phyloP scores from a whole-genome alignment of 2,113 vertebrate species.

The Bungarus multicinctus region DNA sequence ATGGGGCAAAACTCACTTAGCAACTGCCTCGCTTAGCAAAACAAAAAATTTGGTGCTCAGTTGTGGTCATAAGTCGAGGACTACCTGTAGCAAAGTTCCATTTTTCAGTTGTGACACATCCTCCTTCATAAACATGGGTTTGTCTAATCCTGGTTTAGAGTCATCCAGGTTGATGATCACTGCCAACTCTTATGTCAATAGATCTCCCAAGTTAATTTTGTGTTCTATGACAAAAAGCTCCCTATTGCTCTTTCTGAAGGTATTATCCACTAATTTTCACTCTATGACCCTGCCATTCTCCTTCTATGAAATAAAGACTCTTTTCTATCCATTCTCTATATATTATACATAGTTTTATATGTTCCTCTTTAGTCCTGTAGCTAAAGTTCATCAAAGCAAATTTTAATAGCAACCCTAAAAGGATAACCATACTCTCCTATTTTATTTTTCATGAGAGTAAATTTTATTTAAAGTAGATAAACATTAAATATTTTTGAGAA shows the following conservation, averaged over 20 bases:
- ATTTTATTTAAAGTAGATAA: background rate
- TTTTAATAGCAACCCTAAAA: background rate
- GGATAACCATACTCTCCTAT: background rate
- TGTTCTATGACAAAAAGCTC: background rate
- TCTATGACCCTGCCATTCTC: background rate
- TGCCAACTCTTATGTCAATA: background rate
- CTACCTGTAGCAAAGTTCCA: background rate
- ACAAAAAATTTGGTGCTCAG: too few species aligned
- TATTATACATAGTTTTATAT: background rate
- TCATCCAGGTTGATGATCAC: background rate
- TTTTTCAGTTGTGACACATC: background rate
- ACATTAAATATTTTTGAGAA: background rate
- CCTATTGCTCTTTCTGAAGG: background rate
- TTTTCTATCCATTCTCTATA: background rate
- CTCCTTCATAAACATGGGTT: background rate
- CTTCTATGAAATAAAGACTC: background rate
- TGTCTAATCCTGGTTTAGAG: background rate
- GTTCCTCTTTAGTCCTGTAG: background rate
- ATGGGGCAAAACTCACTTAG: too few species aligned
- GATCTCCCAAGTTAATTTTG: background rate
- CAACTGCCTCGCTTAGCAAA: too few species aligned
- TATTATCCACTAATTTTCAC: background rate
- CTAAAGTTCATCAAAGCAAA: background rate
- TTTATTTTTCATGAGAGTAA: background rate
- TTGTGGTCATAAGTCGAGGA: too few species aligned